phyloP scores from a whole-genome alignment of 1,140 invertebrate species.

The Psilanteris sp. region DNA sequence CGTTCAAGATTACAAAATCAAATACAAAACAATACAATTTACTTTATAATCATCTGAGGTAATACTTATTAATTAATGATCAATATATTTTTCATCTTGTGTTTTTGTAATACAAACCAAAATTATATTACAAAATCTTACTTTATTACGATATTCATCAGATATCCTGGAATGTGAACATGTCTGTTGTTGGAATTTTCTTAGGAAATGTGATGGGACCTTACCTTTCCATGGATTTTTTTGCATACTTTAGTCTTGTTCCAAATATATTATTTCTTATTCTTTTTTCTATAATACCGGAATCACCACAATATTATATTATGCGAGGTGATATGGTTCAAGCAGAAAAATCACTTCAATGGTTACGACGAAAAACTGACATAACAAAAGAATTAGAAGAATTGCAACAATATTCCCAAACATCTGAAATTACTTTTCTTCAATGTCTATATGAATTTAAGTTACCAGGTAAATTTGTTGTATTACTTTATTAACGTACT shows the following conservation, averaged over 20 bases:
- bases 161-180: slow-evolving; percentile 81
- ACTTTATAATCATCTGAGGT: slow-evolving; percentile 10
- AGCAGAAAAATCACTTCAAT: slow-evolving; percentile 74
- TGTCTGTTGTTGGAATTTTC: slow-evolving; percentile 74
- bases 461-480: slow-evolving; percentile 65
- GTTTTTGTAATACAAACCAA: too few species aligned
- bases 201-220: slow-evolving; percentile 75
- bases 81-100: background rate
- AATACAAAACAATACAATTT: slow-evolving; percentile 22
- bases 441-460: slow-evolving; percentile 68
- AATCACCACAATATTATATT: slow-evolving; percentile 80
- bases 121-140: too few species aligned
- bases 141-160: slow-evolving; percentile 66
- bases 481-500: too few species aligned
- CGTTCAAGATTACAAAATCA: slow-evolving; percentile 9
- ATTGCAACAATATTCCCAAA: slow-evolving; percentile 71
- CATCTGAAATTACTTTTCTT: slow-evolving; percentile 56
- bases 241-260: slow-evolving; percentile 70
- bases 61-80: slow-evolving; percentile 24
- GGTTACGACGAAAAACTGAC: slow-evolving; percentile 70
- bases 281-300: slow-evolving; percentile 79
- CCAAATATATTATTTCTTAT: slow-evolving; percentile 77
- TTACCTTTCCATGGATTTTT: slow-evolving; percentile 72
- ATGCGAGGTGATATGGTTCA: slow-evolving; percentile 64
- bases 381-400: slow-evolving; percentile 72